Percentiles rank a stretch among this genome's conserved stretches.
Evolutionary conservation across 2,797 vertebrate species (phyloP).

Genomic region (Zalophus californianus): DNA sequence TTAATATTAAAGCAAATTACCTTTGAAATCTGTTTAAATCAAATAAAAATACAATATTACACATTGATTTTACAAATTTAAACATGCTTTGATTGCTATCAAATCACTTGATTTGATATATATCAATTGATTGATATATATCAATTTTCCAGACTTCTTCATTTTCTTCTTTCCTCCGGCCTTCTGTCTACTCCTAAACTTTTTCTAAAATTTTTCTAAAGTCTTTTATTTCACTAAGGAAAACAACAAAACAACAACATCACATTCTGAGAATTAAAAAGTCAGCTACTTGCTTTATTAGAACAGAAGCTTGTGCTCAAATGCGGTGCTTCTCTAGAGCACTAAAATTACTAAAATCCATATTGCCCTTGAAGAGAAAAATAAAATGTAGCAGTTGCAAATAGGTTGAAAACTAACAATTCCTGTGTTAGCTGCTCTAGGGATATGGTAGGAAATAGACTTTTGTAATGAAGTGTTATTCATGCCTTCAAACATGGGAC

Average conservation of each 20-base stretch:
- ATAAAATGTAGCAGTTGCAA: conserved; percentile 74
- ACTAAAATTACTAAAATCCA: conserved; percentile 66
- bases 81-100: not conserved
- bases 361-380: conserved; percentile 67
- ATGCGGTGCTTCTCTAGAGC: not conserved
- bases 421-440: conserved; percentile 78
- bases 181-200: not conserved
- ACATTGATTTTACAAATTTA: not conserved
- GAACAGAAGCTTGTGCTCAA: conserved; percentile 55
- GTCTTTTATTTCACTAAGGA: not conserved
- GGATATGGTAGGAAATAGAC: conserved; percentile 73
- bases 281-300: conserved; percentile 59
- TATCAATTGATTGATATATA: not conserved
- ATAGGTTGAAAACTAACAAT: conserved; percentile 70
- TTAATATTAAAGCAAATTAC: not conserved
- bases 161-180: not conserved
- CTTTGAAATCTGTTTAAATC: not conserved
- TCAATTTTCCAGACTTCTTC: not conserved
- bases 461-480: conserved; percentile 81
- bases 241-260: not conserved
- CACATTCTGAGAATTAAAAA: conserved; percentile 33
- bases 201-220: not conserved
- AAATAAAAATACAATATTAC: not conserved
- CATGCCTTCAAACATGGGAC: conserved; percentile 76
- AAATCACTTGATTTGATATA: not conserved